Evolutionary conservation across 2,797 vertebrate genomes (phyloP).

Genomic region (Luscinia luscinia): DNA sequence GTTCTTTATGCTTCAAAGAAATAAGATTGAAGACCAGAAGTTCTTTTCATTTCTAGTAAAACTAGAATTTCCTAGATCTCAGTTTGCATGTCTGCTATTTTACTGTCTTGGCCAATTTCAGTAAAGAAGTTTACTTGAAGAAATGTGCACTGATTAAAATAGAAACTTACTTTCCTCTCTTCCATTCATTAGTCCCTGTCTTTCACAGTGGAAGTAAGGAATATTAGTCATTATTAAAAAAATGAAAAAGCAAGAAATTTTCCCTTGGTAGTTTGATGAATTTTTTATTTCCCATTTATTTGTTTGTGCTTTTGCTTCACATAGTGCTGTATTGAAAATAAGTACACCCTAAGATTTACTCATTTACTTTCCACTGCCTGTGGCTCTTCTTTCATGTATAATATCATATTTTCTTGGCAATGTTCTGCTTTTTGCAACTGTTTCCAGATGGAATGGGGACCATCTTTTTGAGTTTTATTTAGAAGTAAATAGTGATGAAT

Average conservation of each 20-base stretch:
- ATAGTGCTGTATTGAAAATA: not conserved
- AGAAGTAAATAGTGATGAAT: not conserved
- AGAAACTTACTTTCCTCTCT: not conserved
- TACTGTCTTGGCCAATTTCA: not conserved
- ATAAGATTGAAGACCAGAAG: not conserved
- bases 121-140: not conserved
- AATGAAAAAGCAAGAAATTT: not conserved
- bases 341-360: not conserved
- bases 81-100: not conserved
- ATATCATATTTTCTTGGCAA: not conserved
- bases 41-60: not conserved
- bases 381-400: not conserved
- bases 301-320: not conserved
- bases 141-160: not conserved
- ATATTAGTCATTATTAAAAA: not conserved
- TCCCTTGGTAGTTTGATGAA: not conserved
- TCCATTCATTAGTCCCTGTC: not conserved
- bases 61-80: not conserved
- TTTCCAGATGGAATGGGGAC: not conserved
- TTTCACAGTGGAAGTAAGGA: not conserved
- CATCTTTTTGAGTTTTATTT: not conserved
- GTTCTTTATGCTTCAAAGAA: not conserved
- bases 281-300: conserved; percentile 12
- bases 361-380: not conserved
- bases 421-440: not conserved